phyloP scores from a whole-genome alignment of 2,797 vertebrate genomes.

The Oreochromis grahami region DNA sequence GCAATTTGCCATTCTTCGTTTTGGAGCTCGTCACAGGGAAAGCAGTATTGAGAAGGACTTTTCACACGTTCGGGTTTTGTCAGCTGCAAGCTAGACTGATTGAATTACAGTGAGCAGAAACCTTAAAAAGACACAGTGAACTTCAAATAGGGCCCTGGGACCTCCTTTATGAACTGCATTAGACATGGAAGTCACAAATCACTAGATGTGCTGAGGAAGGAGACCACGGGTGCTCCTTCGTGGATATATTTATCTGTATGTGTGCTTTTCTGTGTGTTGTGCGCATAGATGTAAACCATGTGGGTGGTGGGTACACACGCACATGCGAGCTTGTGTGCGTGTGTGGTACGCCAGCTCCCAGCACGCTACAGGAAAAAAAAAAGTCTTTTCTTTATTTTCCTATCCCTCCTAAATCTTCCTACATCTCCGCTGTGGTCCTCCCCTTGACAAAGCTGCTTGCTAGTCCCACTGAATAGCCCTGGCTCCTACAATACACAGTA shows the following conservation, averaged over 20 bases:
- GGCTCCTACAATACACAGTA: slow-evolving; percentile 81
- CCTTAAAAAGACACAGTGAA: slow-evolving; percentile 48
- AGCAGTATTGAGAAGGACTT: slow-evolving; percentile 14
- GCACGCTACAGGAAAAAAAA: slow-evolving; percentile 45
- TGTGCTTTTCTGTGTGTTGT: slow-evolving; percentile 38
- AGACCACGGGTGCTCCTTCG: slow-evolving; percentile 21
- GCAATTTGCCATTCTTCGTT: slow-evolving; percentile 28
- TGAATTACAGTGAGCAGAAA: slow-evolving; percentile 54
- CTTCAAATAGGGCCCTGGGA: slow-evolving; percentile 48
- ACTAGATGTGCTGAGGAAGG: slow-evolving; percentile 29
- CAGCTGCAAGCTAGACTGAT: slow-evolving; percentile 48
- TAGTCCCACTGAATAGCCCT: slow-evolving; percentile 73
- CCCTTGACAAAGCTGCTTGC: slow-evolving; percentile 73
- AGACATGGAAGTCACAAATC: slow-evolving; percentile 67
- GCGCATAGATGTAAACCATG: slow-evolving; percentile 56
- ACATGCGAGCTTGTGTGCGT: slow-evolving; percentile 63
- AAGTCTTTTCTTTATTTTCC: slow-evolving; percentile 68
- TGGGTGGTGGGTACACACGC: slow-evolving; percentile 64
- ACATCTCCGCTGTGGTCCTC: slow-evolving; percentile 68
- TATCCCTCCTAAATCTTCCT: slow-evolving; percentile 78
- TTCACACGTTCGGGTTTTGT: slow-evolving; percentile 49
- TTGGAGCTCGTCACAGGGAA: not conserved
- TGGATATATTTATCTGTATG: slow-evolving; percentile 51
- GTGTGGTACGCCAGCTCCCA: slow-evolving; percentile 57
- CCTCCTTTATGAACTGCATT: slow-evolving; percentile 62